Evolutionary conservation across 2,113 vertebrate species (phyloP), one percentile per base, ranked within the genome.

Genomic region (Nesogale talazaci): DNA sequence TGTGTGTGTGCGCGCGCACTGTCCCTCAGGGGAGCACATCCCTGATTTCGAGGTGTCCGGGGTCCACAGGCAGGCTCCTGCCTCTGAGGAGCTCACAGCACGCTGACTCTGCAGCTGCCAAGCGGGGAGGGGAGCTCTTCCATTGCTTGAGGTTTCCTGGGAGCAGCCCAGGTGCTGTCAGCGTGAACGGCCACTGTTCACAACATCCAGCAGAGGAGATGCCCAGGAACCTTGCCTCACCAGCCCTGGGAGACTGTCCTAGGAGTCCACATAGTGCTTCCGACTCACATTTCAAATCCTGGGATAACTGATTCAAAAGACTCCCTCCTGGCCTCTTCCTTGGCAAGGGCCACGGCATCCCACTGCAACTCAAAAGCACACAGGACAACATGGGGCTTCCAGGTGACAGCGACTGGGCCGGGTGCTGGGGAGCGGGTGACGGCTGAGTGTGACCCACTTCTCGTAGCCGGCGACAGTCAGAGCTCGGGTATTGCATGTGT

Each of bases 341-440:
- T 65, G 67, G 80, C 16, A 89, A 65, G 12, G 14, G 59, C 56
- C 10, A 84, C 4, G 42, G 4, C 12, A 52, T 20, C 59, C 25
- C 29, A 74, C 27, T 83, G 77, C 86, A 86, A 22, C 57, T 87
- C 17, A 78, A 92, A 83, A 74, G 67, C 12, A 74, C 86, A 72
- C 2, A 65, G 77, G 86, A 36, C 89, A 81, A 83, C 67, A 29
- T 2, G 8, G 89, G 59, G 61, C 10, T 25, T 87, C n/a, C 36
- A 42, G 40, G 42, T 69, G 34, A 91, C 9, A 91, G 76, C 46
- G 10, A 23, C 23, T 23, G 29, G n/a, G n/a, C n/a, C n/a, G n/a
- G n/a, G n/a, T n/a, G n/a, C n/a, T n/a, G n/a, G n/a, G n/a, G n/a
- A n/a, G n/a, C n/a, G n/a, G n/a, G n/a, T n/a, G n/a, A n/a, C n/a